Conservation (phyloP, 2,888 invertebrate species). For the Drosophila ezoana region DNA sequence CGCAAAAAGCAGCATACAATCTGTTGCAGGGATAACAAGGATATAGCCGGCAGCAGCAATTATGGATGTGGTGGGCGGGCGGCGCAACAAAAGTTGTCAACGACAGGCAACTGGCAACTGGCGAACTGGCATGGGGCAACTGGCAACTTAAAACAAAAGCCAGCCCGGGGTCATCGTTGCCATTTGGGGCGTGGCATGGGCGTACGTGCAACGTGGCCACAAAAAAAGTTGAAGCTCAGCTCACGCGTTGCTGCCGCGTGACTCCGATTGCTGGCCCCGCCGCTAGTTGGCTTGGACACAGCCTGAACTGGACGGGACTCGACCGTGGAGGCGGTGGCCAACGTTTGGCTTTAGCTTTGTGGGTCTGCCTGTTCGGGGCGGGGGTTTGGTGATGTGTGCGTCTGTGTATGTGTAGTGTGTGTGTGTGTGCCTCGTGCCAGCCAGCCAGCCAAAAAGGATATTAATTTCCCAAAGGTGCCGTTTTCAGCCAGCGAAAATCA, state of each 20-base stretch:
- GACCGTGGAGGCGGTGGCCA: background rate
- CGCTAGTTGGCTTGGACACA: constrained; percentile 23
- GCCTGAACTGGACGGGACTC: constrained; percentile 22
- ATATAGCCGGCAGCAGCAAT: constrained; percentile 57
- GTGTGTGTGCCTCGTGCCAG: constrained; percentile 69
- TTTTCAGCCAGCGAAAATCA: constrained; percentile 75
- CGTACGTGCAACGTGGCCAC: constrained; percentile 74
- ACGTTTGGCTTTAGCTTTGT: constrained; percentile 30
- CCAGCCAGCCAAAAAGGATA: constrained; percentile 77
- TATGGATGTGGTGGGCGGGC: constrained; percentile 47
- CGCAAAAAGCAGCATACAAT: constrained; percentile 70
- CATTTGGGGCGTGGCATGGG: constrained; percentile 20
- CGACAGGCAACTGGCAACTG: constrained; percentile 49
- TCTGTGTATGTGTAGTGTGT: constrained; percentile 13
- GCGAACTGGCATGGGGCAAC: constrained; percentile 19
- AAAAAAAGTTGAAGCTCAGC: constrained; percentile 70
- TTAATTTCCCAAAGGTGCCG: constrained; percentile 84
- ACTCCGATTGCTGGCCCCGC: constrained; percentile 46
- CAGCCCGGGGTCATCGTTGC: constrained; percentile 31
- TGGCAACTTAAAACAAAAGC: constrained; percentile 65
- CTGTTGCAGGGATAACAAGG: constrained; percentile 69
- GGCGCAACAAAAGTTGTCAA: constrained; percentile 48
- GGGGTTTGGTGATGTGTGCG: constrained; percentile 12
- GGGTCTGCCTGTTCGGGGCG: constrained; percentile 1
- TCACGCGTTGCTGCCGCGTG: constrained; percentile 79